Percentiles rank a stretch among this genome's conserved stretches.
Evolutionary conservation across 2,888 invertebrate species (phyloP).

Genomic region (Macrosoma leucophasiata): DNA sequence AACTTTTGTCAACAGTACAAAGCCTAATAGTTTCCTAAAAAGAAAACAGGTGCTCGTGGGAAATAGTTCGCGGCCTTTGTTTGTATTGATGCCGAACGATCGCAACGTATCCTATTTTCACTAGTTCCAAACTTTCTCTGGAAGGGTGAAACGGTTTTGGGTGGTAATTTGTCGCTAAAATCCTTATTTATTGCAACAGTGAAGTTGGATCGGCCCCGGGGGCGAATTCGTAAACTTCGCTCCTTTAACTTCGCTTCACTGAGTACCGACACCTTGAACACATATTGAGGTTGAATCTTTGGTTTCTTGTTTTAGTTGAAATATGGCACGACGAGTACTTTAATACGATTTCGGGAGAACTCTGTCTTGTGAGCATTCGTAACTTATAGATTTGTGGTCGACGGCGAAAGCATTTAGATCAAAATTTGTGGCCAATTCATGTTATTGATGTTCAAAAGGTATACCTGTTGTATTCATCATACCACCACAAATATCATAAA

Average conservation of each 20-base stretch:
- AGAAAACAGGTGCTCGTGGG: too few relatives aligned
- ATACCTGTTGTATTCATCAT: too few relatives aligned
- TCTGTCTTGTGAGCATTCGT: too few relatives aligned
- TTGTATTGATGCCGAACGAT: slow-evolving; percentile 16
- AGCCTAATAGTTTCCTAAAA: too few relatives aligned
- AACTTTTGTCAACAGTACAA: too few relatives aligned
- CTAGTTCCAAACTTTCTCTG: slow-evolving; percentile 56
- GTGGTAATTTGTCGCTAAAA: slow-evolving; percentile 74
- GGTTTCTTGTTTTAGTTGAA: slow-evolving; percentile 64
- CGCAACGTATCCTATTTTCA: slow-evolving; percentile 41
- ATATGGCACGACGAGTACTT: slow-evolving; percentile 50
- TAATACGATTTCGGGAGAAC: slow-evolving; percentile 46
- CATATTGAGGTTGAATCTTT: slow-evolving; percentile 70
- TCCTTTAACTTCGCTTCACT: slow-evolving; percentile 69
- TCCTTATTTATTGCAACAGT: slow-evolving; percentile 73
- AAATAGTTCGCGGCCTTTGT: too few relatives aligned
- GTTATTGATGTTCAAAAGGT: too few relatives aligned
- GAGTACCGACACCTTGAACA: slow-evolving; percentile 68
- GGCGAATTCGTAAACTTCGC: slow-evolving; percentile 67
- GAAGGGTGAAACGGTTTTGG: slow-evolving; percentile 65
- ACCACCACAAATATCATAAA: too few relatives aligned
- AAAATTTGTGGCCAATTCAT: too few relatives aligned
- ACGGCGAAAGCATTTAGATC: too few relatives aligned
- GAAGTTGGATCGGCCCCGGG: slow-evolving; percentile 69
- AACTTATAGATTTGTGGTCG: too few relatives aligned